Conservation (phyloP, 35 echinoderm and acorn worm genomes). For the Chiridota heheva region DNA sequence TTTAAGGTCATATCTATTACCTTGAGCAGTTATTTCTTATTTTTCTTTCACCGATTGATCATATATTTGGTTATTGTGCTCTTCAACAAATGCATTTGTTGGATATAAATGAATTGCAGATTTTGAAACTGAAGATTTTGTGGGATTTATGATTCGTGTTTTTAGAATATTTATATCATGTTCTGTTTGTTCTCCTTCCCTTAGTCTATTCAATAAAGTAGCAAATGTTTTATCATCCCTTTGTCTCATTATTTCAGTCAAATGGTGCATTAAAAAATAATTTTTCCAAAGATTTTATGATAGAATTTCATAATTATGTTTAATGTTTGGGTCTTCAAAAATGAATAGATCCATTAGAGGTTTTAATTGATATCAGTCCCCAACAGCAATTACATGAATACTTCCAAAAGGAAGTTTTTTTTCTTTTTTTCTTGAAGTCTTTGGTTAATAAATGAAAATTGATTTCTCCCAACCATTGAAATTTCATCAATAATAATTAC, state of each 20-base stretch:
- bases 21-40: neutral
- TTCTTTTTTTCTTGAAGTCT: neutral
- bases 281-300: constrained; percentile 40
- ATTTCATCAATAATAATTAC: constrained; percentile 50
- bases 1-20: neutral
- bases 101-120: constrained; percentile 5
- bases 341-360: constrained; percentile 1
- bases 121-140: neutral
- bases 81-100: neutral
- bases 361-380: neutral
- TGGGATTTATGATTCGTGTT: neutral
- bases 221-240: constrained; percentile 73
- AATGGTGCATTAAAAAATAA: constrained; percentile 41
- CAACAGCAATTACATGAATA: constrained; percentile 29
- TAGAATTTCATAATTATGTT: constrained; percentile 2
- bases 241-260: constrained; percentile 81
- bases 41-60: neutral
- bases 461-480: constrained; percentile 12
- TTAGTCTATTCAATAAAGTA: constrained; percentile 56
- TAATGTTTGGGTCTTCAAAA: neutral
- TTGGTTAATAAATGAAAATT: constrained; percentile 14
- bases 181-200: constrained; percentile 33
- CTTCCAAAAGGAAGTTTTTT: neutral
- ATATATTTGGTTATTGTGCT: constrained; percentile 2
- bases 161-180: neutral